Evolutionary conservation across 1,140 invertebrate genomes (phyloP).

Genomic region (Ceratosolen solmsi): DNA sequence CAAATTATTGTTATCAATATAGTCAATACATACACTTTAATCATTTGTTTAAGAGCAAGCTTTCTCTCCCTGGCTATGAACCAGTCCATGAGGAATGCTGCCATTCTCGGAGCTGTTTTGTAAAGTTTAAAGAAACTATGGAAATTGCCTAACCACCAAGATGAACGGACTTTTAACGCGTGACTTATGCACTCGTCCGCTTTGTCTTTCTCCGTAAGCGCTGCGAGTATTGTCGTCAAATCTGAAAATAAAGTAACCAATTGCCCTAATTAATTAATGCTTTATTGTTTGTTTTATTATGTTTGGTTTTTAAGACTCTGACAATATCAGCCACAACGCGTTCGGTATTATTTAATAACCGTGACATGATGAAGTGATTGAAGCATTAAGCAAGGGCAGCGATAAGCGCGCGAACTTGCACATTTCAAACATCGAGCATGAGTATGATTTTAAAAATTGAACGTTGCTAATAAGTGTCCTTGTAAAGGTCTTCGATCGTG

Average conservation of each 20-base stretch:
- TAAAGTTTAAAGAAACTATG: conserved; percentile 94
- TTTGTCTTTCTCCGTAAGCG: conserved; percentile 84
- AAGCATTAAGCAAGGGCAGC: no score
- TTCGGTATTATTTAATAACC: no score
- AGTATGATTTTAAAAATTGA: no score
- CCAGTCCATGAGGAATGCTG: conserved; percentile 97
- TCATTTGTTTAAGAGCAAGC: conserved; percentile 88
- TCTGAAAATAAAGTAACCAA: conserved; percentile 78
- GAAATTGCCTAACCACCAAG: conserved; percentile 94
- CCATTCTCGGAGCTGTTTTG: conserved; percentile 90
- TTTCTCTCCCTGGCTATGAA: conserved; percentile 95
- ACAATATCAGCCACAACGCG: no score
- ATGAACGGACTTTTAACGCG: conserved; percentile 88
- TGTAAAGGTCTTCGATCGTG: no score
- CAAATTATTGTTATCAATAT: conserved; percentile 33
- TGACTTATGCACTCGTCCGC: conserved; percentile 88
- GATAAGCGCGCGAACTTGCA: no score
- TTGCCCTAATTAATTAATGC: no score
- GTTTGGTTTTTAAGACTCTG: no score
- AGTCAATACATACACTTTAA: conserved; percentile 93
- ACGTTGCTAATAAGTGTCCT: no score
- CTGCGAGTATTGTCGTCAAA: conserved; percentile 91
- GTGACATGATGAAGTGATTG: no score
- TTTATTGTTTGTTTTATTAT: no score
- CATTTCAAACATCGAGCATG: no score